These are phyloP conservation scores for Cygnus buccinator DNA, from an alignment of 2,113 vertebrate genomes.

Conservation along the genomic window DNA sequence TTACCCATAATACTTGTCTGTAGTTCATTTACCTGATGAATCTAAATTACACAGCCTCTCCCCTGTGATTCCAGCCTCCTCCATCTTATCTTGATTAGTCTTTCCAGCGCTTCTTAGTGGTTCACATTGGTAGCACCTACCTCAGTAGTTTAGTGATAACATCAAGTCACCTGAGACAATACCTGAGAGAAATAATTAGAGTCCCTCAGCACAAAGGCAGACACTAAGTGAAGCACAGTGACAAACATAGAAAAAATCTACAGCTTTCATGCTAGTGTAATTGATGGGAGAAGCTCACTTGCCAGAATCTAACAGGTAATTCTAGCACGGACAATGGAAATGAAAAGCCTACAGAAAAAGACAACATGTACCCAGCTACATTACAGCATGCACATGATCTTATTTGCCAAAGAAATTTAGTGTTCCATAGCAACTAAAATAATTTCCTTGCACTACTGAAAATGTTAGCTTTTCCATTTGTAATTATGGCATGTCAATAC, in stretches of 20 bases:
- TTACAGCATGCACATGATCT: neutral
- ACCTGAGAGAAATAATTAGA: neutral
- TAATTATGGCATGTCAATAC: neutral
- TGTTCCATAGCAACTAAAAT: constrained; percentile 20
- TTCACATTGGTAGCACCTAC: neutral
- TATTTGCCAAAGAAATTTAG: neutral
- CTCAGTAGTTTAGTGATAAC: neutral
- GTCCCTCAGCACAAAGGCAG: neutral
- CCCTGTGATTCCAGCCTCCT: neutral
- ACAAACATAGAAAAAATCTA: neutral
- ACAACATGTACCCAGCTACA: neutral
- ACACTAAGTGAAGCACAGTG: neutral
- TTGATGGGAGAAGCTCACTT: neutral
- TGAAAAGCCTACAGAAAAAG: neutral
- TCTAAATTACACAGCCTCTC: neutral
- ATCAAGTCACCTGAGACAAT: neutral
- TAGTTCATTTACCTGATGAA: constrained; percentile 20
- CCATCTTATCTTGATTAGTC: neutral
- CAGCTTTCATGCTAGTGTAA: neutral
- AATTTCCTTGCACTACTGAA: neutral
- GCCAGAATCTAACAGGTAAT: neutral
- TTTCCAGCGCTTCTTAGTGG: neutral
- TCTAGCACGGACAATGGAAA: neutral
- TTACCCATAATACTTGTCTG: neutral
- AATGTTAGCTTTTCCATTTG: neutral